phyloP scores from a whole-genome alignment of 1,140 invertebrate genomes.

The Leguminivora glycinivorella region DNA sequence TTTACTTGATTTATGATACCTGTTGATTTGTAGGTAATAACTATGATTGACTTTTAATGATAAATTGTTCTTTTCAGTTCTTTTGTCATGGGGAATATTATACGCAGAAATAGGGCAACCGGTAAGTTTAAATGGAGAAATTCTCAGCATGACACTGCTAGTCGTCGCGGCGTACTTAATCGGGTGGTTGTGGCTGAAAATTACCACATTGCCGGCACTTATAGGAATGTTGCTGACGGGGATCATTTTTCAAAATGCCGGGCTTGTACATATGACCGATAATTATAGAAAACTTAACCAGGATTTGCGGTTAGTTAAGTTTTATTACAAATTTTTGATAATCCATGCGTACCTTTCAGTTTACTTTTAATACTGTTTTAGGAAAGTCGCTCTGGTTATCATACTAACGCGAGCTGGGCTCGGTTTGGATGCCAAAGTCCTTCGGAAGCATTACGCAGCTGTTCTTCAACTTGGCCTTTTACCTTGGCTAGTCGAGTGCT shows the following conservation, averaged over 20 bases:
- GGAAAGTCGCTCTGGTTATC: slow-evolving; percentile 94
- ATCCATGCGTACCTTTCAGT: background rate
- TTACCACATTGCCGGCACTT: slow-evolving; percentile 90
- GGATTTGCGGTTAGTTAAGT: slow-evolving; percentile 79
- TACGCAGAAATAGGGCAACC: slow-evolving; percentile 85
- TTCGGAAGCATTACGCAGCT: slow-evolving; percentile 88
- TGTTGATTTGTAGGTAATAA: too few relatives aligned
- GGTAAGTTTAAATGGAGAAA: slow-evolving; percentile 86
- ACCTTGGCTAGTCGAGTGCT: slow-evolving; percentile 91
- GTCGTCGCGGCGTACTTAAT: slow-evolving; percentile 89
- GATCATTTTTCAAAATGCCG: slow-evolving; percentile 88
- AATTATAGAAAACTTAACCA: slow-evolving; percentile 82
- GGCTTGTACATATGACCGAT: slow-evolving; percentile 84
- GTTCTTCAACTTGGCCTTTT: slow-evolving; percentile 91
- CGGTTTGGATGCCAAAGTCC: slow-evolving; percentile 91
- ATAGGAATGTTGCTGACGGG: slow-evolving; percentile 93
- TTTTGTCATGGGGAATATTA: slow-evolving; percentile 87
- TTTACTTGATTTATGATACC: too few relatives aligned
- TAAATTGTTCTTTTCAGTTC: slow-evolving; percentile 65
- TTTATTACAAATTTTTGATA: background rate
- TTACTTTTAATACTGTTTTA: slow-evolving; percentile 45
- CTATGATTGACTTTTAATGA: too few relatives aligned
- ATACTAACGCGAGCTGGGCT: slow-evolving; percentile 96
- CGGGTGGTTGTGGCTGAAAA: slow-evolving; percentile 85
- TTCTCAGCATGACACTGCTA: slow-evolving; percentile 88